Conservation (phyloP, 2,797 vertebrate species). For the Gymnothorax javanicus region DNA sequence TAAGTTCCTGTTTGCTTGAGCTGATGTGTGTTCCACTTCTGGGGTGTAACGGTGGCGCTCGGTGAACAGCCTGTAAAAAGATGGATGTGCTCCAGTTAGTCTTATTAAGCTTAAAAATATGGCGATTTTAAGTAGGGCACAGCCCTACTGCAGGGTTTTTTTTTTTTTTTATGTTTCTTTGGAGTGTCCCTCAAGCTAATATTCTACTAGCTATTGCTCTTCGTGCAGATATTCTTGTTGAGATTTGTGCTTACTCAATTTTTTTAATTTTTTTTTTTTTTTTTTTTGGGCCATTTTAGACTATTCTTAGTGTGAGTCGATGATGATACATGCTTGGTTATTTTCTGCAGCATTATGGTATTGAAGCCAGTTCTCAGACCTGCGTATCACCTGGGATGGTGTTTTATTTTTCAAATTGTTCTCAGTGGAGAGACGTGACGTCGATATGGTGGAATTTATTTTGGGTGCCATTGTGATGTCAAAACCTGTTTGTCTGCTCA, state of each 20-base stretch:
- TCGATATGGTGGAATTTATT: background rate
- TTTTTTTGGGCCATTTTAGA: background rate
- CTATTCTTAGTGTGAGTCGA: background rate
- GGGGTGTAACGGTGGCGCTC: too few relatives aligned
- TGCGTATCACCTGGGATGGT: too few relatives aligned
- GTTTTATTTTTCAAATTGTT: background rate
- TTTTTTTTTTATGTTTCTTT: too few relatives aligned
- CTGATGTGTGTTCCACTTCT: too few relatives aligned
- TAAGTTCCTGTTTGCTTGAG: too few relatives aligned
- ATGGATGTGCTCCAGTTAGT: too few relatives aligned
- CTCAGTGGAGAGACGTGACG: background rate
- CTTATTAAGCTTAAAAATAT: too few relatives aligned
- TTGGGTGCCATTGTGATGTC: conserved; percentile 2
- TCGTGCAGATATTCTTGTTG: background rate
- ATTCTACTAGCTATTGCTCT: background rate
- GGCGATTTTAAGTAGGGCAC: too few relatives aligned
- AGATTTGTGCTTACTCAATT: background rate
- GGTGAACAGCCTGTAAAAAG: too few relatives aligned
- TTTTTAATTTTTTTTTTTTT: background rate
- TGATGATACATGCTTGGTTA: background rate
- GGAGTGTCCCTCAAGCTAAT: too few relatives aligned
- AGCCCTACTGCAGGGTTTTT: too few relatives aligned
- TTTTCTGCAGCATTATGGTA: background rate
- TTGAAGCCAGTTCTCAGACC: background rate
- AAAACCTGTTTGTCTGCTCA: background rate